Base-by-base conservation (phyloP, 1,140 invertebrate species). In the Drosophila repleta region DNA sequence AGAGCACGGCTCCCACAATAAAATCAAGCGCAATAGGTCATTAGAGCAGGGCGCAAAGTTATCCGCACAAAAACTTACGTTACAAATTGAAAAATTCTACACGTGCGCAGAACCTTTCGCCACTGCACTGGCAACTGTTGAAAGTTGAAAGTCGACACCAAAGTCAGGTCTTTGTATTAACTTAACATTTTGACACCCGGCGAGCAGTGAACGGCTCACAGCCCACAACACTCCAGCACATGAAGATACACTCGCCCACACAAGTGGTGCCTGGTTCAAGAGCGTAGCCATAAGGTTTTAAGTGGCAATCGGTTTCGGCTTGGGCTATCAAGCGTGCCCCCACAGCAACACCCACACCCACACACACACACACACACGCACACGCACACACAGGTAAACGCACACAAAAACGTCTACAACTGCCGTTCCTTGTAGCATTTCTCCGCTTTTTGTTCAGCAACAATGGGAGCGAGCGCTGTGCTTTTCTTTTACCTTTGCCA, bases 81-180 rank as follows among this genome's bases (percentile, higher is more conserved):
- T 77, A 66, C 68, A 81, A 81, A 85, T 85, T 85, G 82, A 87
- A 85, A 85, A 88, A 87, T 76, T 65, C 63, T 66, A 85, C 83
- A 82, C 83, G 69, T 72, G 56, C 63, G 37, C 29, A 61, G 58
- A 73, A 73, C 26, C 39, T 48, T 53, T 58, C 41, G 43, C 66
- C 32, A 26, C 17, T 37, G 51, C 65, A 84, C 57, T 43, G 48
- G 56, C 68, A 76, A 67, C 49, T 76, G 75, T 82, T 73, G 60
- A 68, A 67, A 87, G 70, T 82, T 79, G 55, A 67, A 85, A 85
- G 77, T 85, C 82, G 56, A 77, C 65, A 66, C 63, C 49, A 49
- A 55, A 74, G 77, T 70, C 77, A 85, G 74, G 63, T 61, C 68
- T 70, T 77, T 73, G 83, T 73, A 85, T 88, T 85, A 82, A 87